Conservation (phyloP, 2,888 invertebrate species). For the Matsumyia berberina region DNA sequence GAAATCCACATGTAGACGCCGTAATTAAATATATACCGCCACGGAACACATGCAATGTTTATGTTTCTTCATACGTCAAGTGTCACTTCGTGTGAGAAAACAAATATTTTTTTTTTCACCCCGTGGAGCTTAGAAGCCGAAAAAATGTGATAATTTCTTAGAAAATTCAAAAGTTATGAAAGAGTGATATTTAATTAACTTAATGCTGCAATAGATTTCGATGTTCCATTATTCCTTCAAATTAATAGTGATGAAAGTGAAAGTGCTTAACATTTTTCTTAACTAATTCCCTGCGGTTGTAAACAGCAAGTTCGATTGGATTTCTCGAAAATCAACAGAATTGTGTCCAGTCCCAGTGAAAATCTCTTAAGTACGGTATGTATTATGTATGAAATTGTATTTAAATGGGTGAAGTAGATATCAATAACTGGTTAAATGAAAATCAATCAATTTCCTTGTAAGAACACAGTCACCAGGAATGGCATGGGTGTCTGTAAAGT, state of each 20-base stretch:
- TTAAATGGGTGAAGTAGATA: not conserved
- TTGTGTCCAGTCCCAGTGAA: not conserved
- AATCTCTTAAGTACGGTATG: conserved; percentile 7
- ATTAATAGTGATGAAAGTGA: conserved; percentile 8
- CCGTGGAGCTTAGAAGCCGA: not conserved
- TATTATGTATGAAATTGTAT: not conserved
- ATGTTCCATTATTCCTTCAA: conserved; percentile 1
- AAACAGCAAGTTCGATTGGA: not conserved
- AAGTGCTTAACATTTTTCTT: not conserved
- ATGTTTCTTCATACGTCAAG: conserved; percentile 25
- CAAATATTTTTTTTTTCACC: conserved; percentile 5
- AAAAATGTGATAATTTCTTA: conserved; percentile 19
- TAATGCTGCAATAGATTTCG: not conserved
- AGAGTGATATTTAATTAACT: conserved; percentile 4
- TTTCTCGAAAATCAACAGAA: not conserved
- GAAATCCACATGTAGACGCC: conserved; percentile 15
- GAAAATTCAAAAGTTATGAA: conserved; percentile 17
- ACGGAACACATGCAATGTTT: conserved; percentile 41
- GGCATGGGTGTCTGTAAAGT: not conserved
- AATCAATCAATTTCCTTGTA: conserved; percentile 3
- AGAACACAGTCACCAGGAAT: not conserved
- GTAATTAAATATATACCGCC: not conserved
- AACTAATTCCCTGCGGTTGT: not conserved
- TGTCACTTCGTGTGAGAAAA: conserved; percentile 26
- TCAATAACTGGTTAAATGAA: not conserved